phyloP scores from a whole-genome alignment of 2,888 invertebrate genomes.

The Germaria angustata region DNA sequence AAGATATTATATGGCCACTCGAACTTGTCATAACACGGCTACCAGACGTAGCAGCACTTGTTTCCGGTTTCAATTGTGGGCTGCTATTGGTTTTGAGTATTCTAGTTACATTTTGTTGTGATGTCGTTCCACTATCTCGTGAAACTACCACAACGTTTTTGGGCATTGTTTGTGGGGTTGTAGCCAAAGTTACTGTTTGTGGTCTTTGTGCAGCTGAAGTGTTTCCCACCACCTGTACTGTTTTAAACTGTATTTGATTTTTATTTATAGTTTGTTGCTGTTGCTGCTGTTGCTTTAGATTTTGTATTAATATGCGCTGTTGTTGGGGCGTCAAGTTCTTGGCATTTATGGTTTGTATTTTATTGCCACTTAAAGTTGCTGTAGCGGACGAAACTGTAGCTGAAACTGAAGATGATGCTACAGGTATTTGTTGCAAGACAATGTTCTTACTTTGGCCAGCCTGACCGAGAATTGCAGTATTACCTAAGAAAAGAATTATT shows the following conservation, averaged over 20 bases:
- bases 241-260: constrained; percentile 73
- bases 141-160: constrained; percentile 44
- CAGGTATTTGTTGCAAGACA: constrained; percentile 67
- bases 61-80: constrained; percentile 56
- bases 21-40: constrained; percentile 80
- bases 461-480: constrained; percentile 72
- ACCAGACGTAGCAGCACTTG: constrained; percentile 13
- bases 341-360: constrained; percentile 75
- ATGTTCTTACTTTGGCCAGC: constrained; percentile 66
- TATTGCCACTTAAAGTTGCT: constrained; percentile 61
- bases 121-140: constrained; percentile 30
- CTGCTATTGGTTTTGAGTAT: constrained; percentile 59
- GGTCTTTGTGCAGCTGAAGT: constrained; percentile 57
- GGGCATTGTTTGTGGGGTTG: constrained; percentile 44
- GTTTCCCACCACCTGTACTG: constrained; percentile 67
- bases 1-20: constrained; percentile 79
- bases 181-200: constrained; percentile 56
- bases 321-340: constrained; percentile 77
- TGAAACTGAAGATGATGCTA: constrained; percentile 61
- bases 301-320: constrained; percentile 77
- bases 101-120: constrained; percentile 60
- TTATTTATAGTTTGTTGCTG: constrained; percentile 57
- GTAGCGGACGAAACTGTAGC: constrained; percentile 62
- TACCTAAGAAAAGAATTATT: constrained; percentile 69
- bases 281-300: constrained; percentile 75